Base-by-base conservation (phyloP, 2,113 vertebrate species). In the Sylvia atricapilla region DNA sequence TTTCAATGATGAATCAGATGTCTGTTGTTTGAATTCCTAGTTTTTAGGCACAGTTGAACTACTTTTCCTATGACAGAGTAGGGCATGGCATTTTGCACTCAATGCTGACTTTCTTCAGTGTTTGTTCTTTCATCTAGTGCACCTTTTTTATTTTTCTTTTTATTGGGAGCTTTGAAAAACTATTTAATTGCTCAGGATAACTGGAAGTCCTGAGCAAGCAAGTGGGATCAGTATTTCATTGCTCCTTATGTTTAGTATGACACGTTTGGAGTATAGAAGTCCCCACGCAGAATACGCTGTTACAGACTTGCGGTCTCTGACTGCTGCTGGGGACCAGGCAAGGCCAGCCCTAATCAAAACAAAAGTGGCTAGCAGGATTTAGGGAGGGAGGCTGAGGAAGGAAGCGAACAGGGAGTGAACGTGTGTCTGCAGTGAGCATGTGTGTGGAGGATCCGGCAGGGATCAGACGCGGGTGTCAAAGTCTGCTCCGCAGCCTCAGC, bases 341-440 rank as follows among this genome's bases (percentile, higher is more conserved):
- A 95, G 77, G 50, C 67, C 60, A 23, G 37, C 50, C 47, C 78
- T 89, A 88, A 93, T 89, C 60, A 94, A 87, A 95, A 94, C 80
- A 96, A 60, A 93, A 96, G 79, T 85, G 55, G 52, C 70, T n/a
- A 43, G 82, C 86, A 89, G 95, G 86, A 91, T 90, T 94, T 93
- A 7, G 92, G 91, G 87, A 94, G 96, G 93, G 89, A 93, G 95
- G 93, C 94, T 69, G 84, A 97, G 95, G 91, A 95, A 96, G 94
- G 91, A 97, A 96, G 84, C 11, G 2, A 79, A 67, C 11, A 28
- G 59, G 60, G 74, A 79, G 66, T 83, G 68, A 91, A 56, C 0
- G 13, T 66, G 63, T 79, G 49, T 84, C 44, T 92, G 79, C 58
- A 70, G 76, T 8, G 72, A 91, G 64, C 41, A 1, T 15, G 46